phyloP scores from a whole-genome alignment of 2,888 invertebrate genomes.

The Maniola hyperantus region DNA sequence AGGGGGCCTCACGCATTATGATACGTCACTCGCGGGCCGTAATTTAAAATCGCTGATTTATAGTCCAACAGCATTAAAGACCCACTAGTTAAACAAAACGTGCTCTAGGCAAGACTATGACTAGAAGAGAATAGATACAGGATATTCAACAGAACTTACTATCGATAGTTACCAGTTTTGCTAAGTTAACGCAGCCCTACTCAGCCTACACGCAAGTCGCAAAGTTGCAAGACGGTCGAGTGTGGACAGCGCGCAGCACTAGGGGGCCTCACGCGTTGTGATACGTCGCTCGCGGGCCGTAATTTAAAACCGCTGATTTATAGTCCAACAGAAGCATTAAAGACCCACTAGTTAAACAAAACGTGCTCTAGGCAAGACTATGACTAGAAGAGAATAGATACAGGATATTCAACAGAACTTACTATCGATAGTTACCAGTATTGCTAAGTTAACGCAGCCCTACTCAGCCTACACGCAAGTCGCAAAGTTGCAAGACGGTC shows the following conservation, averaged over 20 bases:
- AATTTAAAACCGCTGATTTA: conserved; percentile 81
- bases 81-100: too few species aligned
- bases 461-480: conserved; percentile 41
- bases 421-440: background rate
- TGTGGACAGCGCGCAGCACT: conserved; percentile 55
- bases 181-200: too few species aligned
- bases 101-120: too few species aligned
- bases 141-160: too few species aligned
- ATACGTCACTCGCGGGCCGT: conserved; percentile 76
- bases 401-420: too few species aligned
- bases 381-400: too few species aligned
- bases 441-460: conserved; percentile 32
- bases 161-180: background rate
- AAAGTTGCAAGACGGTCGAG: background rate
- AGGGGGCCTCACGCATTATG: conserved; percentile 80
- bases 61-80: conserved; percentile 82
- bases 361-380: too few species aligned
- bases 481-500: conserved; percentile 17
- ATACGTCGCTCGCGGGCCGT: conserved; percentile 76
- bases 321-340: conserved; percentile 79
- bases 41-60: conserved; percentile 82
- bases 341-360: too few species aligned
- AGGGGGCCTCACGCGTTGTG: too few species aligned
- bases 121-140: too few species aligned
- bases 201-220: background rate